These are phyloP conservation scores for Hymenochirus boettgeri DNA, from an alignment of 2,113 vertebrate species.

Conservation along the genomic window DNA sequence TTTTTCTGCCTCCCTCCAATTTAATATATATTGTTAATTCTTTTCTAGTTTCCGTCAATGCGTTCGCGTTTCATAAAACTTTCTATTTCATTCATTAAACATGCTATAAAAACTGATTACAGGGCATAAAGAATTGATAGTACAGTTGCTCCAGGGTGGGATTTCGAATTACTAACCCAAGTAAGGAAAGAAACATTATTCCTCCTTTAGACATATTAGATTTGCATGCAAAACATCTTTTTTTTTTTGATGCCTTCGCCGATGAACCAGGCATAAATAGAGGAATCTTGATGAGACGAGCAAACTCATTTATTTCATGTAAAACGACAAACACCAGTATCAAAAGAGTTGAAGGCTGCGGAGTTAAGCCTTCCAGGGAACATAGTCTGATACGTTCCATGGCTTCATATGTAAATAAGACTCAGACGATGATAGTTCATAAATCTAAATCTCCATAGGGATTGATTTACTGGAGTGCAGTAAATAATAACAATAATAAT, in stretches of 20 bases:
- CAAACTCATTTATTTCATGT: constrained; percentile 43
- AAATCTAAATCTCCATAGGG: constrained; percentile 33
- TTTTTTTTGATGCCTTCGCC: constrained; percentile 27
- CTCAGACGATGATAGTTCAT: constrained; percentile 38
- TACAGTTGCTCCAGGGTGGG: constrained; percentile 36
- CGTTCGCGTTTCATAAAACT: constrained; percentile 32
- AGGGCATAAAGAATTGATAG: constrained; percentile 43
- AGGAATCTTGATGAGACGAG: constrained; percentile 40
- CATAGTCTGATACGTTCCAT: constrained; percentile 32
- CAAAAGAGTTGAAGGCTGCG: constrained; percentile 18
- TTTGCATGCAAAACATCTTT: constrained; percentile 44
- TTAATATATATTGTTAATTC: constrained; percentile 10
- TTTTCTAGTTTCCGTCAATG: neutral
- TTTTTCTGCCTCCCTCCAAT: neutral
- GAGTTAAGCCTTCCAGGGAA: constrained; percentile 38
- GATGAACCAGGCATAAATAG: constrained; percentile 39
- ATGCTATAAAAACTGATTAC: constrained; percentile 41
- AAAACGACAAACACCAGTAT: constrained; percentile 40
- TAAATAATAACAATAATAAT: no score
- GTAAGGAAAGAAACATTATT: constrained; percentile 26
- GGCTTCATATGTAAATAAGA: constrained; percentile 39
- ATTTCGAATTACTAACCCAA: constrained; percentile 36
- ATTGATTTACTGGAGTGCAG: constrained; percentile 40
- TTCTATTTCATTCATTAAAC: constrained; percentile 38
- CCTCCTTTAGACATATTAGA: constrained; percentile 35